phyloP scores from a whole-genome alignment of 2,797 vertebrate genomes.

The Enteromius afrohamiltoni region DNA sequence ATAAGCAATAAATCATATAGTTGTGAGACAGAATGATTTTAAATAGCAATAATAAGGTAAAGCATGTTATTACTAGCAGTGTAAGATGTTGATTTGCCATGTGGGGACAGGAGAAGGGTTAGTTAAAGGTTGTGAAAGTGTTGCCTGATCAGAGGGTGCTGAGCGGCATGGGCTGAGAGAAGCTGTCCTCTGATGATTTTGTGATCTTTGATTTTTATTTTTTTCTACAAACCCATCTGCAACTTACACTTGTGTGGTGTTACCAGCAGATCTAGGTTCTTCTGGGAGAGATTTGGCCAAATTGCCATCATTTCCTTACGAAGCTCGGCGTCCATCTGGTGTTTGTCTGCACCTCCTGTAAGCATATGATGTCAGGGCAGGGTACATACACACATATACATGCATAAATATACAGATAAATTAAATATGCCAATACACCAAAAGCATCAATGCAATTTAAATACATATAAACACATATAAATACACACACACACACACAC shows the following conservation, averaged over 20 bases:
- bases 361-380: slow-evolving; percentile 26
- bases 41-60: neutral
- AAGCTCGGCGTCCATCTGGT: slow-evolving; percentile 94
- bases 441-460: neutral
- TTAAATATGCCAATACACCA: slow-evolving; percentile 36
- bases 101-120: neutral
- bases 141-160: slow-evolving; percentile 76
- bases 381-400: slow-evolving; percentile 35
- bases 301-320: slow-evolving; percentile 97
- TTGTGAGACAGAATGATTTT: neutral
- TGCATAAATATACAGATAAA: slow-evolving; percentile 50
- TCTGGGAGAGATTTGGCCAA: slow-evolving; percentile 95
- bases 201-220: slow-evolving; percentile 61
- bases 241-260: slow-evolving; percentile 95
- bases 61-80: neutral
- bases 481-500: no score
- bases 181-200: slow-evolving; percentile 81
- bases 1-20: neutral
- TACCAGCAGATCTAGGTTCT: slow-evolving; percentile 92
- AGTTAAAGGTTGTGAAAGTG: neutral
- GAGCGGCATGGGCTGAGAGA: slow-evolving; percentile 76
- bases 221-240: slow-evolving; percentile 52
- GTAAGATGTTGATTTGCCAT: neutral
- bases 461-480: no score
- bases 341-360: slow-evolving; percentile 93